Conservation (phyloP, 2,888 invertebrate species). For the Drepana falcataria region DNA sequence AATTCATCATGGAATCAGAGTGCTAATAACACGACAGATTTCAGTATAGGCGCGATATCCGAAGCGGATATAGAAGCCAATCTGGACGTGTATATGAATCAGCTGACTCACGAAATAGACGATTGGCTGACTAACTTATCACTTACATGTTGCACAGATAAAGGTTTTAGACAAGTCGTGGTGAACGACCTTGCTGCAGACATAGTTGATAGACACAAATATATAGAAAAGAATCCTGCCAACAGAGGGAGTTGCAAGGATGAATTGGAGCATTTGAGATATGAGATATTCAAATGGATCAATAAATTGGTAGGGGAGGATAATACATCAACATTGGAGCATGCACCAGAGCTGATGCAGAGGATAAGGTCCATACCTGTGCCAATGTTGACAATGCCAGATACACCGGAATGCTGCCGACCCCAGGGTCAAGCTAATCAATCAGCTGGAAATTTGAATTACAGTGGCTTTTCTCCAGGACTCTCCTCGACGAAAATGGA, state of each 20-base stretch:
- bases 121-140: constrained; percentile 43
- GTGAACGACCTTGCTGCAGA: constrained; percentile 49
- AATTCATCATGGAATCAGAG: constrained; percentile 7
- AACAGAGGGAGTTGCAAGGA: constrained; percentile 10
- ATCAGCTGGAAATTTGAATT: background rate
- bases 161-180: constrained; percentile 28
- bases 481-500: background rate
- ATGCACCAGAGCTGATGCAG: constrained; percentile 19
- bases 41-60: constrained; percentile 13
- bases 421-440: background rate
- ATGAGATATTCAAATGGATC: constrained; percentile 28
- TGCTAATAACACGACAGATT: constrained; percentile 9
- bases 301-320: constrained; percentile 21
- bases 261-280: constrained; percentile 20
- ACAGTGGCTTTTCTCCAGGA: background rate
- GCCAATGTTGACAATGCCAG: constrained; percentile 10
- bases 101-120: constrained; percentile 40
- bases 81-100: constrained; percentile 25
- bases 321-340: constrained; percentile 9
- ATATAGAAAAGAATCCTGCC: constrained; percentile 25
- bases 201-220: constrained; percentile 52
- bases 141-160: constrained; percentile 21
- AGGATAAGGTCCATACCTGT: constrained; percentile 18
- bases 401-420: background rate
- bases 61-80: constrained; percentile 25